Base-by-base conservation (phyloP, 1,140 invertebrate genomes). In the Trichoplusia ni region DNA sequence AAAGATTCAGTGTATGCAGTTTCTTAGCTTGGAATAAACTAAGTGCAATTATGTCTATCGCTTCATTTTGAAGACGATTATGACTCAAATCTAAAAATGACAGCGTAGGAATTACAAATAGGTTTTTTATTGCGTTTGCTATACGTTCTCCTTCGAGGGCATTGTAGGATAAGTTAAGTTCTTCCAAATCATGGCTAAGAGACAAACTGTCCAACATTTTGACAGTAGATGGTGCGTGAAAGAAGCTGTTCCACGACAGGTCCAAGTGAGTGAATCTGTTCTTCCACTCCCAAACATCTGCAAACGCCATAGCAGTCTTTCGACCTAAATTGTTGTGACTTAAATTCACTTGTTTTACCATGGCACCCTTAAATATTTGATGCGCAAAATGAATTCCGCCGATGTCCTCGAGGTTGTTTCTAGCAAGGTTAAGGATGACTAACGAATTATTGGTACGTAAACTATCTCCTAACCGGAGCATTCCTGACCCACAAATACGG, bases 171-270 rank as follows among this genome's bases (percentile, higher is more conserved):
- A 86, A 37, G 53, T 83, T 75, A 11, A 86, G 21, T 53, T 84
- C 75, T 51, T 73, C 44, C 16, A 86, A 65, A 1, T 47, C 18
- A 25, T 60, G 31, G 63, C 74, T 84, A 59, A 63, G 37, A 18
- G 62, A 40, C 38, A 86, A 51, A 13, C 37, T 56, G 9, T 51
- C 44, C 5, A 77, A 71, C 40, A 84, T 59, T 33, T 71, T 69
- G 13, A 56, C 64, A 14, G 70, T 53, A 8, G 75, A 56, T 2
- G 71, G 70, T 8, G 72, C 63, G 16, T 79, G 75, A 13, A 77
- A 74, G 54, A 91, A 81, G 35, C 74, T 79, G 58, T 91, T 91
- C 84, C 86, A 88, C 2, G 90, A 90, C 49, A 92, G 72, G 81
- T 92, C 77, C 1, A 91, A 49, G 29, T 79, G 75, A 40, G 78